These are phyloP conservation scores for Zenarchopterus dispar DNA, from an alignment of 2,797 vertebrate species.

Conservation along the genomic window DNA sequence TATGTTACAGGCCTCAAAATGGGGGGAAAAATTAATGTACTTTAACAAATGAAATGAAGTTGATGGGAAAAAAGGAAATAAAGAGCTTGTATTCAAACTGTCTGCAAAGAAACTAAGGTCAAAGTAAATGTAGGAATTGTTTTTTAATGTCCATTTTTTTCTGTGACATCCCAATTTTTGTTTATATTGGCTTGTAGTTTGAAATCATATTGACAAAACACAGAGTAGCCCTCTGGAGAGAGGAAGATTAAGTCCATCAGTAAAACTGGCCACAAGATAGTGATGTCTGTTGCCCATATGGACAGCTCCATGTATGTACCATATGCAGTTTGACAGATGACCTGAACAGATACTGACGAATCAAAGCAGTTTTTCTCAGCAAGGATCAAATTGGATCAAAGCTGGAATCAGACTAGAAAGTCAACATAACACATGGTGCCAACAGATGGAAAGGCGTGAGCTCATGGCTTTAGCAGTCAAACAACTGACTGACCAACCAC, in stretches of 20 bases:
- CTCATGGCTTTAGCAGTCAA: conserved; percentile 23
- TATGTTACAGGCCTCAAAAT: too few species aligned
- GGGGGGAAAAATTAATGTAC: too few species aligned
- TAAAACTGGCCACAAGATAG: conserved; percentile 19
- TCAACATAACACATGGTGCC: conserved; percentile 33
- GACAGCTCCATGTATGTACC: conserved; percentile 25
- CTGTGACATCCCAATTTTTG: not conserved
- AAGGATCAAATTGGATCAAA: conserved; percentile 48
- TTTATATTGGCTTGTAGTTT: conserved; percentile 2
- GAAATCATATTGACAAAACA: conserved; percentile 16
- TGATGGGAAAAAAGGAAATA: too few species aligned
- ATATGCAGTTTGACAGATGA: conserved; percentile 33
- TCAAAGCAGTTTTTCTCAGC: conserved; percentile 24
- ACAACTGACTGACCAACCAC: conserved; percentile 23
- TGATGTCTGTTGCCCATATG: conserved; percentile 51
- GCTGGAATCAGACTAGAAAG: conserved; percentile 30
- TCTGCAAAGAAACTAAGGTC: too few species aligned
- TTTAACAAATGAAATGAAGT: too few species aligned
- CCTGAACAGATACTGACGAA: conserved; percentile 9
- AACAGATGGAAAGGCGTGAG: conserved; percentile 67
- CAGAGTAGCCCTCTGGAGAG: conserved; percentile 5
- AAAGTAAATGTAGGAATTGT: too few species aligned
- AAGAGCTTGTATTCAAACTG: too few species aligned
- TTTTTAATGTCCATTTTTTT: too few species aligned
- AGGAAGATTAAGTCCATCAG: conserved; percentile 21